A percentile compares a stretch with the other conserved stretches of the same genome.
These are phyloP conservation scores for Nipponacmea schrenckii DNA, from an alignment of 2,888 invertebrate genomes.

Conservation along the genomic window DNA sequence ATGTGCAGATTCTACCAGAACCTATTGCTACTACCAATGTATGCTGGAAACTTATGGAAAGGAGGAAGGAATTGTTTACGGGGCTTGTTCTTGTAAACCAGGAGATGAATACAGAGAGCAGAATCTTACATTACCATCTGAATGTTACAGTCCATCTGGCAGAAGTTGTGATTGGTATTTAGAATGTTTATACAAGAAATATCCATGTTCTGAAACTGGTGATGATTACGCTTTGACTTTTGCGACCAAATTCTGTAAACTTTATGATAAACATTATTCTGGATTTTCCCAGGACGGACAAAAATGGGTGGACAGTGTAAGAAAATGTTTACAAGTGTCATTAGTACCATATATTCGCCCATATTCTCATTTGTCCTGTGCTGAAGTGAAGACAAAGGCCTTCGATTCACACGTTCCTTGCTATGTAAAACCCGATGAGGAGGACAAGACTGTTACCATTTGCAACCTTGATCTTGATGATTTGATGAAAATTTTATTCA, in stretches of 20 bases:
- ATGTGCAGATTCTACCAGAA: constrained; percentile 14
- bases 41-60: constrained; percentile 24
- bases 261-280: constrained; percentile 19
- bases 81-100: constrained; percentile 22
- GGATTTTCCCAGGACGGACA: constrained; percentile 18
- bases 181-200: constrained; percentile 24
- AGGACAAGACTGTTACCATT: too few species aligned
- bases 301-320: constrained; percentile 29
- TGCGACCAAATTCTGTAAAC: constrained; percentile 28
- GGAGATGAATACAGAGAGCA: neutral
- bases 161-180: constrained; percentile 26
- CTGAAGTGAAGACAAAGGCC: constrained; percentile 18
- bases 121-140: constrained; percentile 12
- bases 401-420: constrained; percentile 23
- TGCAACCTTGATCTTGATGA: too few species aligned
- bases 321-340: constrained; percentile 30
- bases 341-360: constrained; percentile 29
- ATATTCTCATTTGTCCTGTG: constrained; percentile 15
- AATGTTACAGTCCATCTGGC: constrained; percentile 30
- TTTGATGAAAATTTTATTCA: too few species aligned
- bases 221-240: constrained; percentile 25
- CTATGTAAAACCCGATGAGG: constrained; percentile 15
- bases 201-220: neutral
- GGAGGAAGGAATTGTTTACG: constrained; percentile 12
- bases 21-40: constrained; percentile 29